Conservation (phyloP, 2,113 vertebrate species). For the Gymnorhina tibicen region DNA sequence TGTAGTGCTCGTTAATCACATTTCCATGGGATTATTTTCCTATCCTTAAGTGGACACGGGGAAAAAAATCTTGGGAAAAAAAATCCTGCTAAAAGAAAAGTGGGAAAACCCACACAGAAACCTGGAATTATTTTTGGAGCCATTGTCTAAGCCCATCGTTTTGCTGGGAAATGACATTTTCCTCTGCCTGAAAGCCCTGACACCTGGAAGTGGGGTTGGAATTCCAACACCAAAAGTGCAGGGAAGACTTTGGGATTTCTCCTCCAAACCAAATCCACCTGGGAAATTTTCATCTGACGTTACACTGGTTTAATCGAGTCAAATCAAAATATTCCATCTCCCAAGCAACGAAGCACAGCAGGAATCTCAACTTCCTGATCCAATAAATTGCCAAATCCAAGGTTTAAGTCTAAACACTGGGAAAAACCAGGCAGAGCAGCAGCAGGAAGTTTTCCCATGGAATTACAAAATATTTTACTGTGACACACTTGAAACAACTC, state of each 20-base stretch:
- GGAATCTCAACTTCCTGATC: not conserved
- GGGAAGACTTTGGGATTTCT: not conserved
- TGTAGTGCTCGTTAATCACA: not conserved
- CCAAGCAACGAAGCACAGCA: not conserved
- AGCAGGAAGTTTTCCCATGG: not conserved
- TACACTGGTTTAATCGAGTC: not conserved
- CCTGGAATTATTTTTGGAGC: not conserved
- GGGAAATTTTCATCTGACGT: not conserved
- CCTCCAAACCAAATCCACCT: not conserved
- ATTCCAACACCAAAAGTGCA: not conserved
- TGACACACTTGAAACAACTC: not conserved
- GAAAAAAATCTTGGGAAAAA: not conserved
- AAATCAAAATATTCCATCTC: not conserved
- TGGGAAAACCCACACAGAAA: not conserved
- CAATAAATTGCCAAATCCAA: not conserved
- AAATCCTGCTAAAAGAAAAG: not conserved
- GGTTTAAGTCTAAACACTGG: not conserved
- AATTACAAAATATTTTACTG: not conserved
- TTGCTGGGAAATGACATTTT: not conserved
- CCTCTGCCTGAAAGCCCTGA: not conserved
- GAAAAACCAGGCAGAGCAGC: not conserved
- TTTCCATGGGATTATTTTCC: not conserved
- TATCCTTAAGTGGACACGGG: fast-evolving
- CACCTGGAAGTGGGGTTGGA: not conserved
- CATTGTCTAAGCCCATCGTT: not conserved